Evolutionary conservation across 2,113 vertebrate species (phyloP).

Genomic region (Oenanthe melanoleuca): DNA sequence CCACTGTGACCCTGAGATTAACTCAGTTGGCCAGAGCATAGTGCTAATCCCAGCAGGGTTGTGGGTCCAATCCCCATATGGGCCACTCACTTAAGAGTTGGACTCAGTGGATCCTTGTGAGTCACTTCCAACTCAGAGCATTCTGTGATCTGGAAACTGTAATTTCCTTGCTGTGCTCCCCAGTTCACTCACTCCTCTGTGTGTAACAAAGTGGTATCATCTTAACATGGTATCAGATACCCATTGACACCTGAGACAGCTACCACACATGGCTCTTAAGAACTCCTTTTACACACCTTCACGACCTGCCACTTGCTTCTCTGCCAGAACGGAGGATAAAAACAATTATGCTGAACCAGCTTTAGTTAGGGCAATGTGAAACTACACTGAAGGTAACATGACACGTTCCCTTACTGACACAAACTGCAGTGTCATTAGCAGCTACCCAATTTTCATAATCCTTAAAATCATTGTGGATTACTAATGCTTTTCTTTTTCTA

Average conservation of each 20-base stretch:
- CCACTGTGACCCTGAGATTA: neutral
- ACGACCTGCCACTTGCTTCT: neutral
- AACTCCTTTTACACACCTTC: neutral
- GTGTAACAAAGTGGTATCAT: neutral
- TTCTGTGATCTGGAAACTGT: neutral
- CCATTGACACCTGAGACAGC: neutral
- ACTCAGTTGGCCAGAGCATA: neutral
- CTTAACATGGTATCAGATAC: neutral
- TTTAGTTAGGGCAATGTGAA: neutral
- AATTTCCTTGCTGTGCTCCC: neutral
- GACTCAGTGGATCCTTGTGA: neutral
- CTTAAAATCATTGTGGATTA: constrained; percentile 18
- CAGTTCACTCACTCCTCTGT: fast-evolving
- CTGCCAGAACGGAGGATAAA: neutral
- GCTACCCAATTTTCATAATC: neutral
- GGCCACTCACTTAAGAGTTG: neutral
- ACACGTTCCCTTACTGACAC: fast-evolving
- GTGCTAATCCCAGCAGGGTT: neutral
- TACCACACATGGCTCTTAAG: fast-evolving
- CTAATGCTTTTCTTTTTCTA: neutral
- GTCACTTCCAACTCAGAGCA: neutral
- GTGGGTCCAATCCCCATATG: neutral
- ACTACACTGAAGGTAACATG: neutral
- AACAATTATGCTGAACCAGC: neutral
- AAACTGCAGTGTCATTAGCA: neutral